These are phyloP conservation scores for Erebia aethiops DNA, from an alignment of 2,888 invertebrate species.

Conservation along the genomic window DNA sequence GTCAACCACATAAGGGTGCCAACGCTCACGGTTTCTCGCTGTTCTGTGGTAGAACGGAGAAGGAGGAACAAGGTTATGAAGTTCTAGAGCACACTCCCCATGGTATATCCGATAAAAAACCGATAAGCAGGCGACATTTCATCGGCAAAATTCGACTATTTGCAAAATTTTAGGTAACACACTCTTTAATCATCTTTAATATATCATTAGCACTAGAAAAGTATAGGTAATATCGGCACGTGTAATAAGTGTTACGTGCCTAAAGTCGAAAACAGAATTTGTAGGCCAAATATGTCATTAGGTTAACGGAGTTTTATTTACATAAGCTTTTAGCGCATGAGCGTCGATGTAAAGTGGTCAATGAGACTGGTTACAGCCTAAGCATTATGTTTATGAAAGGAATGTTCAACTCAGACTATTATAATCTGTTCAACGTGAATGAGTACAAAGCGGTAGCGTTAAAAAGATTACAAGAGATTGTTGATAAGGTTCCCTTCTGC, in stretches of 20 bases:
- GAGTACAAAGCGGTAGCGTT: constrained; percentile 43
- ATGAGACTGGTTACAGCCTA: constrained; percentile 1
- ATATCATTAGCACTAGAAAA: not conserved
- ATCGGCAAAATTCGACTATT: too few relatives aligned
- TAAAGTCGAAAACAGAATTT: constrained; percentile 50
- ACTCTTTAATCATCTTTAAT: too few relatives aligned
- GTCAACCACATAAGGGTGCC: too few relatives aligned
- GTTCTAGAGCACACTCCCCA: too few relatives aligned
- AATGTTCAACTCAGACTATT: constrained; percentile 1
- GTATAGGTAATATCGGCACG: not conserved
- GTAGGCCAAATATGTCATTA: constrained; percentile 75
- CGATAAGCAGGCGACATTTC: too few relatives aligned
- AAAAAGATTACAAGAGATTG: constrained; percentile 72
- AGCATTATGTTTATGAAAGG: constrained; percentile 11
- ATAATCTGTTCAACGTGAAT: constrained; percentile 26
- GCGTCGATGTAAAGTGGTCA: constrained; percentile 1
- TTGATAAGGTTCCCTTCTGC: constrained; percentile 46
- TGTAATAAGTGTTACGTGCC: constrained; percentile 11
- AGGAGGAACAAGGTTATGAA: too few relatives aligned
- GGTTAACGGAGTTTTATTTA: constrained; percentile 73
- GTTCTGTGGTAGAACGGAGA: too few relatives aligned
- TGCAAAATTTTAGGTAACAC: too few relatives aligned
- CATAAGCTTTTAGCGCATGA: constrained; percentile 51
- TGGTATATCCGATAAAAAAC: too few relatives aligned
- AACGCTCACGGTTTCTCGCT: too few relatives aligned